A percentile compares a stretch with the other conserved stretches of the same genome.
phyloP scores from a whole-genome alignment of 2,888 invertebrate species.

The Lepeophtheirus nordmannii region DNA sequence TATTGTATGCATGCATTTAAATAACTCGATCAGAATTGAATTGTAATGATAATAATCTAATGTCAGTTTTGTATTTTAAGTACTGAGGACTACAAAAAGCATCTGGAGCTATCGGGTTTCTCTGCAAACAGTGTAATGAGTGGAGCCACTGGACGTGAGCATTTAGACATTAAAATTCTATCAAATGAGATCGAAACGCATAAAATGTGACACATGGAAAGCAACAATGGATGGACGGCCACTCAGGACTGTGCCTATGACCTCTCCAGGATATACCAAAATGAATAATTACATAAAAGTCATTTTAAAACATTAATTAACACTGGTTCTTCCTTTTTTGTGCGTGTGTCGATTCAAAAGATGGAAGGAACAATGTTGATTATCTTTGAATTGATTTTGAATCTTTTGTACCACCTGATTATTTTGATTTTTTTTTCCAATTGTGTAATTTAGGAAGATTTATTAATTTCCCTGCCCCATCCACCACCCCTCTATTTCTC shows the following conservation, averaged over 20 bases:
- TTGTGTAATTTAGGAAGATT: no score
- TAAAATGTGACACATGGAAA: neutral
- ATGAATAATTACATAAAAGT: neutral
- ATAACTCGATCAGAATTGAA: no score
- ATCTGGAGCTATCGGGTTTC: constrained; percentile 1
- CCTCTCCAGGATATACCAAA: neutral
- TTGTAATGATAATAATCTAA: neutral
- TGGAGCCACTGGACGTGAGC: neutral
- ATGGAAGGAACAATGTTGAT: no score
- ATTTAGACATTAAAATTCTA: constrained; percentile 1
- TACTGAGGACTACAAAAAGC: constrained; percentile 4
- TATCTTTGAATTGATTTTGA: no score
- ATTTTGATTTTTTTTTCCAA: no score
- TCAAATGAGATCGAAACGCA: neutral
- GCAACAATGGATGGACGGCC: neutral
- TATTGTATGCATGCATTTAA: no score
- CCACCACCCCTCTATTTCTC: no score
- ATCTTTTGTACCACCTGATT: no score
- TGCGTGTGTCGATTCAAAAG: no score
- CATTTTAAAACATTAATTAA: neutral
- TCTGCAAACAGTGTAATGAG: neutral
- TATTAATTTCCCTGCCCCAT: no score
- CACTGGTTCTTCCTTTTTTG: neutral
- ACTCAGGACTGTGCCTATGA: neutral
- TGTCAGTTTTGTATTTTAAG: constrained; percentile 5